Evolutionary conservation across 2,888 invertebrate species (phyloP).

Genomic region (Rutpela maculata): DNA sequence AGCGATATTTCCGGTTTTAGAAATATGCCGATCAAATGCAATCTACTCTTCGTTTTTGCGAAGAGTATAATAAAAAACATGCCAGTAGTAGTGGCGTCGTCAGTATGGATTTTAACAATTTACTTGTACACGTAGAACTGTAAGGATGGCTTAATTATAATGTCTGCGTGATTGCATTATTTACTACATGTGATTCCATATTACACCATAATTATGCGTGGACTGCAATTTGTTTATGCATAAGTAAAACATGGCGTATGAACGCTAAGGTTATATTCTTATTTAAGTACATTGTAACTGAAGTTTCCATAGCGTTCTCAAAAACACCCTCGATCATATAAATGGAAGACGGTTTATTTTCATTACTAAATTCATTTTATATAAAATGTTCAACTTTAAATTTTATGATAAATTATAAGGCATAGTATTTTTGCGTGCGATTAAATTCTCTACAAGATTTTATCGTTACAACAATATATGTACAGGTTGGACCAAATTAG

Average conservation of each 20-base stretch:
- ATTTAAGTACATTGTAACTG: background rate
- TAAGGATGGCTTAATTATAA: background rate
- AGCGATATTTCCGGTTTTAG: too few species aligned
- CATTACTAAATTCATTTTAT: too few species aligned
- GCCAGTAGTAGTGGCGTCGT: background rate
- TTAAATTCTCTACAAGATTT: too few species aligned
- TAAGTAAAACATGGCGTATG: background rate
- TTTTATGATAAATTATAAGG: too few species aligned
- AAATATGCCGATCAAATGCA: too few species aligned
- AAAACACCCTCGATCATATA: too few species aligned
- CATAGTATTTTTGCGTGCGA: too few species aligned
- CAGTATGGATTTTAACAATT: background rate
- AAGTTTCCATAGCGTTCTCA: background rate
- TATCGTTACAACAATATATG: too few species aligned
- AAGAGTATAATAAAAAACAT: too few species aligned
- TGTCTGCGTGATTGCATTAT: background rate
- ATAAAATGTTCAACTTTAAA: too few species aligned
- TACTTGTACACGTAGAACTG: background rate
- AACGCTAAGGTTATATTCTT: background rate
- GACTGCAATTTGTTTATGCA: background rate
- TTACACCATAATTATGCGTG: background rate
- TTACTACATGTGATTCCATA: background rate
- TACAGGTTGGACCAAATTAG: too few species aligned
- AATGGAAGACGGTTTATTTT: background rate
- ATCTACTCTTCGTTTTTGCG: too few species aligned